Evolutionary conservation across 2,113 vertebrate species (phyloP), one percentile per base, ranked within the genome.

Genomic region (Gobiocypris rarus): DNA sequence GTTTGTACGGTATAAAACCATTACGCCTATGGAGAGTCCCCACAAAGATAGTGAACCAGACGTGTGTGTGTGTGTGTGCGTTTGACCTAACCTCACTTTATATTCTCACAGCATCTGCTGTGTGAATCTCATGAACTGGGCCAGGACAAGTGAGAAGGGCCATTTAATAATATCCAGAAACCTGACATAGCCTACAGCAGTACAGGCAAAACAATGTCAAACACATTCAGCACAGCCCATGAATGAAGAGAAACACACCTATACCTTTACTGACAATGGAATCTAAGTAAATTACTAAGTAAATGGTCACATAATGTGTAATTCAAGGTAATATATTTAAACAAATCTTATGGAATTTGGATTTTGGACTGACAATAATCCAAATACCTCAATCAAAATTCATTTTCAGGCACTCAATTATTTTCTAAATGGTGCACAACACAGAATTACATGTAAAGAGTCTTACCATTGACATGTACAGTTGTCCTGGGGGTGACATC

Each of bases 401-500:
- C 43, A 34, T 34, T 34, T 3, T 34, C 34, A 31, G 19, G 63
- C 31, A 67, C 17, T 69, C 31, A 11, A 9, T 74, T 74, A 5
- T 45, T 11, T 69, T 69, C 65, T 69, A 9, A 70, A 65, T 69
- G 31, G 9, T 19, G 8, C 65, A 52, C 48, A 75, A 70, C 15
- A 82, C 67, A 22, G 48, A 73, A 15, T 24, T 52, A 13, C 26
- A 13, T 52, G 19, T 61, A 38, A 74, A 75, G 34, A 74, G 15
- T 83, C 83, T 91, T 89, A 95, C 94, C 93, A 87, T 92, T 92
- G 65, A 86, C 86, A 86, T 89, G 90, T 56, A 95, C 78, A 0
- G 94, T 95, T 0, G 88, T 93, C 85, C 94, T 92, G 52, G 94
- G 92, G 75, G 89, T 93, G 88, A 93, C 91, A 17, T 95, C 94